Base-by-base conservation (phyloP, 2,888 invertebrate species). In the Xestia c-nigrum region DNA sequence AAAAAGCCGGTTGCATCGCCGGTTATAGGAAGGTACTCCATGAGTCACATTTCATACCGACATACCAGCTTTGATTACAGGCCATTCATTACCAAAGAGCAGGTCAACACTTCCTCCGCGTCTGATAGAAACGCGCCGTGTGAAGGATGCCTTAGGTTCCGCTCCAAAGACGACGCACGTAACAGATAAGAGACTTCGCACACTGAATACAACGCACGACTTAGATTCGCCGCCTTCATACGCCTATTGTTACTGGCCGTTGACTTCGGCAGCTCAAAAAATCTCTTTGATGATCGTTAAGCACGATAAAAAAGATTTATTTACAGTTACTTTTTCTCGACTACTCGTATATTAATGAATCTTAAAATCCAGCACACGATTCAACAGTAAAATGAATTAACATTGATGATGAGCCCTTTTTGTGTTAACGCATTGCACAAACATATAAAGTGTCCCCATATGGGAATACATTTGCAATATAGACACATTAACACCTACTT, bases 171-270 rank as follows among this genome's bases (percentile, higher is more conserved):
- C 74, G 68, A 77, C 70, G 74, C 83, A 86, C 81, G 85, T 84
- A 87, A 87, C 68, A 80, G 80, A 84, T 85, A 87, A 85, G 85
- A 64, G 64, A 81, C 83, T 87, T 84, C 59, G 72, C 85, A 80
- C 85, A 77, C 72, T 43, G 67, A 82, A 82, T 61, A 71, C 64
- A 19, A 52, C 55, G 52, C 65, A 46, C 72, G 76, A 76, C 52
- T 85, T 57, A 40, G n/a, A 74, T 64, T 55, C 38, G 31, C 82
- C 82, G 69, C 59, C 57, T 76, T 59, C 76, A 52, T 63, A 57
- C 46, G 46, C 63, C 70, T 74, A 68, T 74, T 74, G 67, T 80
- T 84, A 61, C 65, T 71, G 76, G 82, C 81, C 71, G 67, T 82
- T 75, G 85, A 85, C 81, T 81, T 84, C 72, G 68, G 80, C 55